A percentile compares a stretch with the other conserved stretches of the same genome.
Conservation (phyloP, 2,113 vertebrate genomes). For the Meleagris gallopavo region DNA sequence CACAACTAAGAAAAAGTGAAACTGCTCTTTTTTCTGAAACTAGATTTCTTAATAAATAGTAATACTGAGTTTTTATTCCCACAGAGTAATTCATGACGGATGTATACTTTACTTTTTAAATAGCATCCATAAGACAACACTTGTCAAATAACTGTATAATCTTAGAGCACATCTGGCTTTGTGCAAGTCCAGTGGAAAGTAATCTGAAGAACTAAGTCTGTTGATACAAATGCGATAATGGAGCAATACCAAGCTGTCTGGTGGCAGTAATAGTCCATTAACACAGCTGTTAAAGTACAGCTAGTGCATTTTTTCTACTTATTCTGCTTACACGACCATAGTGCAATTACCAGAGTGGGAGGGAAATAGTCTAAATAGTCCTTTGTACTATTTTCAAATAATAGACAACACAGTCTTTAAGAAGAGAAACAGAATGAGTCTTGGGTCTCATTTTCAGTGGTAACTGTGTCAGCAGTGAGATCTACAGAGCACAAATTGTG, state of each 20-base stretch:
- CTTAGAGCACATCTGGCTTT: background rate
- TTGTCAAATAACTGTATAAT: background rate
- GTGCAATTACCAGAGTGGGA: conserved; percentile 12
- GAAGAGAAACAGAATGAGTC: conserved; percentile 44
- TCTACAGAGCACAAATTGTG: background rate
- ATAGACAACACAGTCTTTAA: conserved; percentile 34
- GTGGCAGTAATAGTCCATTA: background rate
- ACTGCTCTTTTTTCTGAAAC: background rate
- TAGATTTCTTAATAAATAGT: background rate
- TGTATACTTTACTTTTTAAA: background rate
- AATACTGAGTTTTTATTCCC: background rate
- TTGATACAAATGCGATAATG: background rate
- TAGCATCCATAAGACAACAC: background rate
- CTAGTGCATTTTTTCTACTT: background rate
- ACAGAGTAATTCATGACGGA: background rate
- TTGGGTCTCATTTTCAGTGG: conserved; percentile 52
- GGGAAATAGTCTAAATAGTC: conserved; percentile 36
- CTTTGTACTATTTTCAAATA: conserved; percentile 45
- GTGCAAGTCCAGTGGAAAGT: background rate
- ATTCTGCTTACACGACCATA: background rate
- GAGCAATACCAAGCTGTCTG: background rate
- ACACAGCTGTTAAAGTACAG: background rate
- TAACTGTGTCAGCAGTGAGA: conserved; percentile 54
- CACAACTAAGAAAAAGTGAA: background rate
- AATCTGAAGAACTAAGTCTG: background rate